phyloP scores from a whole-genome alignment of 2,888 invertebrate genomes.

The Morpho helenor region DNA sequence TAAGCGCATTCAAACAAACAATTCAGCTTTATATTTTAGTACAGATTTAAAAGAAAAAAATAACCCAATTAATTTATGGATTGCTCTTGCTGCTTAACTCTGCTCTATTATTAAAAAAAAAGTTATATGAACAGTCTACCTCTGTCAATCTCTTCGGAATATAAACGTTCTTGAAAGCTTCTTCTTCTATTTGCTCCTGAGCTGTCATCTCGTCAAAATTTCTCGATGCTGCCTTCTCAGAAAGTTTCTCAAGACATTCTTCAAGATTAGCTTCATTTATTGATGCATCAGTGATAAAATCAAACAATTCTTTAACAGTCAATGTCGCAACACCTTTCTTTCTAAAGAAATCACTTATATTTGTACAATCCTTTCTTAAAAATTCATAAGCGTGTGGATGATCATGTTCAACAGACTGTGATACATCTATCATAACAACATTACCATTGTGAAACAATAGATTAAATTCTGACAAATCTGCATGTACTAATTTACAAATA shows the following conservation, averaged over 20 bases:
- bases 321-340: conserved; percentile 95
- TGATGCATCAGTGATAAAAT: conserved; percentile 95
- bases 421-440: conserved; percentile 97
- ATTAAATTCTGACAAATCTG: conserved; percentile 98
- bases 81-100: no score
- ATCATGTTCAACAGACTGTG: conserved; percentile 98
- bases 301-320: conserved; percentile 94
- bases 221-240: conserved; percentile 82
- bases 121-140: conserved; percentile 65
- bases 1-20: no score
- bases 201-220: conserved; percentile 83
- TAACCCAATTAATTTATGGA: no score
- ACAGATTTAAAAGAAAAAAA: no score
- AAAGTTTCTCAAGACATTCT: conserved; percentile 85
- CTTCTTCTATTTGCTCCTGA: conserved; percentile 90
- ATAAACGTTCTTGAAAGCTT: conserved; percentile 95
- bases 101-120: no score
- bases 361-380: conserved; percentile 95
- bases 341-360: conserved; percentile 94
- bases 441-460: conserved; percentile 90
- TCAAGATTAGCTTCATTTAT: conserved; percentile 91
- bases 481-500: conserved; percentile 96
- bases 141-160: conserved; percentile 96
- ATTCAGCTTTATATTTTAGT: no score
- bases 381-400: conserved; percentile 98